phyloP scores from a whole-genome alignment of 2,797 vertebrate species.

The Mus caroli region DNA sequence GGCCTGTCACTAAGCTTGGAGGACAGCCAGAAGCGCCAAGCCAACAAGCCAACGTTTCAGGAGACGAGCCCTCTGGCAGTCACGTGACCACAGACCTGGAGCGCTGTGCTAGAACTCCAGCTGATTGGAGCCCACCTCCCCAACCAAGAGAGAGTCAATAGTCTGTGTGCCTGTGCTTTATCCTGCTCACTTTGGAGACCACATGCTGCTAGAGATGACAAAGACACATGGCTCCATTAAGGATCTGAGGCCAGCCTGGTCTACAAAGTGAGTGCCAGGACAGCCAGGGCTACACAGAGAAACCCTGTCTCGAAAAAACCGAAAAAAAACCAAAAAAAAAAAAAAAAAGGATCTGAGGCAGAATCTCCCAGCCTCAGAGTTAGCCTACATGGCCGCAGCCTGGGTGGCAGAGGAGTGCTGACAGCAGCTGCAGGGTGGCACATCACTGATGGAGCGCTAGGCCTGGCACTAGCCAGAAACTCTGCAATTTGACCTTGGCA shows the following conservation, averaged over 20 bases:
- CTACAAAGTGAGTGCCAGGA: too few species aligned
- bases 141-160: accelerated
- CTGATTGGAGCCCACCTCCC: neutral
- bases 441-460: accelerated
- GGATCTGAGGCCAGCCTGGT: neutral
- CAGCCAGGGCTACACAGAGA: too few species aligned
- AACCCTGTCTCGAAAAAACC: too few species aligned
- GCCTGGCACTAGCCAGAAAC: neutral
- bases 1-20: accelerated
- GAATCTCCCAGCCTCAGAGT: neutral
- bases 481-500: accelerated
- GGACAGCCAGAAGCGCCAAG: accelerated
- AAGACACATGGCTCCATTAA: neutral
- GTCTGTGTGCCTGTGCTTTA: accelerated
- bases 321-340: too few species aligned
- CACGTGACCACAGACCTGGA: neutral
- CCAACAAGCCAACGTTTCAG: neutral
- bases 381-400: too few species aligned
- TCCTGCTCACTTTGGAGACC: neutral
- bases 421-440: accelerated
- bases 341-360: neutral
- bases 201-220: neutral
- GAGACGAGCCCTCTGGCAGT: neutral
- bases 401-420: neutral
- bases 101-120: too few species aligned